phyloP scores from a whole-genome alignment of 2,888 invertebrate genomes.

The Tribolium freemani region DNA sequence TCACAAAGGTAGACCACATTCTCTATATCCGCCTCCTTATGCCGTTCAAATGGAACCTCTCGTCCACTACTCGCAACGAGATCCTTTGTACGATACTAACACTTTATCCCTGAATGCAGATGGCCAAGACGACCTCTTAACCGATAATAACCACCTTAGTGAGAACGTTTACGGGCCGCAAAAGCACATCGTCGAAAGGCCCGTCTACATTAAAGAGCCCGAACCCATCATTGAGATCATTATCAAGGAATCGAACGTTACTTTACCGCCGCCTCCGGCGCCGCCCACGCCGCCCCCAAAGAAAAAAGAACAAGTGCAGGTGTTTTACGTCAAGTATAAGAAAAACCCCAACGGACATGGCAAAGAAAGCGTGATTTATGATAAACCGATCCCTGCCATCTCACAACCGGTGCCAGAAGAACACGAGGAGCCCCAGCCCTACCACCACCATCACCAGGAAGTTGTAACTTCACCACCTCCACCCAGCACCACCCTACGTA shows the following conservation, averaged over 20 bases:
- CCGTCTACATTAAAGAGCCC: constrained; percentile 77
- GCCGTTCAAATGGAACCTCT: constrained; percentile 87
- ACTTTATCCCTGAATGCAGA: constrained; percentile 62
- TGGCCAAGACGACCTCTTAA: constrained; percentile 61
- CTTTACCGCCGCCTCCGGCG: constrained; percentile 76
- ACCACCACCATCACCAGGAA: constrained; percentile 51
- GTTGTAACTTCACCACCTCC: constrained; percentile 66
- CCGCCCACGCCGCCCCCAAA: constrained; percentile 71
- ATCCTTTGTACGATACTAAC: constrained; percentile 79
- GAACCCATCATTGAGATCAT: constrained; percentile 94
- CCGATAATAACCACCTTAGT: constrained; percentile 68
- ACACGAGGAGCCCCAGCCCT: constrained; percentile 65
- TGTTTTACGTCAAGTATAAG: constrained; percentile 92
- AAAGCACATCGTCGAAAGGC: constrained; percentile 62
- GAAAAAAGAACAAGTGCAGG: constrained; percentile 88
- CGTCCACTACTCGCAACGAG: constrained; percentile 84
- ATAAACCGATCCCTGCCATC: constrained; percentile 84
- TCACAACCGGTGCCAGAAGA: constrained; percentile 76
- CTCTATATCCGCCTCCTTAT: constrained; percentile 76
- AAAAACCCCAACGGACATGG: constrained; percentile 82
- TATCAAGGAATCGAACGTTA: constrained; percentile 90
- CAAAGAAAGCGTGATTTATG: constrained; percentile 82
- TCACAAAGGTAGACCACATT: constrained; percentile 64
- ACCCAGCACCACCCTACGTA: constrained; percentile 84
- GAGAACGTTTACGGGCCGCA: constrained; percentile 68